A percentile compares a stretch with the other conserved stretches of the same genome.
These are phyloP conservation scores for Platichthys flesus DNA, from an alignment of 2,113 vertebrate genomes.

Conservation along the genomic window DNA sequence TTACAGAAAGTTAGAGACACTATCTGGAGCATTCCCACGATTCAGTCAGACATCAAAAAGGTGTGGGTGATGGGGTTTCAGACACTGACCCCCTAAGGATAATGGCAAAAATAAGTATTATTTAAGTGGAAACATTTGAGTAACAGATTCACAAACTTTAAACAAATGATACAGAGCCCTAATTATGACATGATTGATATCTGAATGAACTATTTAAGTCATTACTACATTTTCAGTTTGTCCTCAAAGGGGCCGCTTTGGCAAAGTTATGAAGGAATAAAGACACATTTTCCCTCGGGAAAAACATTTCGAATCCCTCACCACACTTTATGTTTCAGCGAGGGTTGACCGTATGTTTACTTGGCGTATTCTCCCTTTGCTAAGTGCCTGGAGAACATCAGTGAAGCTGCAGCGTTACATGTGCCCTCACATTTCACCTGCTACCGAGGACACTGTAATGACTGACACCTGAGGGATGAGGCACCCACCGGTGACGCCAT, in stretches of 20 bases:
- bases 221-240: neutral
- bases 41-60: neutral
- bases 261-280: neutral
- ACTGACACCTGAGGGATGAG: conserved; percentile 63
- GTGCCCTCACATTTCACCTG: conserved; percentile 53
- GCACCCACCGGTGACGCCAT: conserved; percentile 36
- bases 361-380: neutral
- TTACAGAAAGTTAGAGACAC: neutral
- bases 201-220: neutral
- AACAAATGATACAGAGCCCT: neutral
- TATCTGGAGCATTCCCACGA: neutral
- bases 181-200: neutral
- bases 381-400: conserved; percentile 1
- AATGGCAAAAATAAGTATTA: neutral
- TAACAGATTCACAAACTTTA: neutral
- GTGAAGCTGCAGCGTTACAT: conserved; percentile 15
- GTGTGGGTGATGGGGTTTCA: neutral
- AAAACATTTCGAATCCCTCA: conserved; percentile 2
- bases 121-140: neutral
- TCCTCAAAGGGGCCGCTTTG: neutral
- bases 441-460: conserved; percentile 48
- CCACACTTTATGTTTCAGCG: neutral
- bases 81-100: neutral
- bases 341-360: neutral
- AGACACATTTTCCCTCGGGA: neutral